Evolutionary conservation across 2,797 vertebrate species (phyloP).

Genomic region (Peromyscus nudipes): DNA sequence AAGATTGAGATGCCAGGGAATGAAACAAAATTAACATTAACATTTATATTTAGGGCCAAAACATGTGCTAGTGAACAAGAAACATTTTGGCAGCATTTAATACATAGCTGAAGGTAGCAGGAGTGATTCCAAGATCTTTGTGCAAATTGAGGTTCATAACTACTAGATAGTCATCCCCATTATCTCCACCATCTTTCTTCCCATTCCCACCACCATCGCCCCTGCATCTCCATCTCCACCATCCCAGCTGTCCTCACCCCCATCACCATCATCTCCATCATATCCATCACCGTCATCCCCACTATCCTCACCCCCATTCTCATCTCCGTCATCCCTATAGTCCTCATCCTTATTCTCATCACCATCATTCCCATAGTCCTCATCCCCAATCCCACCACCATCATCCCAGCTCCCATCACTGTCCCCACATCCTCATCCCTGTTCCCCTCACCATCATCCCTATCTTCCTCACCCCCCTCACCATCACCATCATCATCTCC

Average conservation of each 20-base stretch:
- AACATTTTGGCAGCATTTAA: slow-evolving; percentile 57
- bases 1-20: slow-evolving; percentile 61
- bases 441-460: background rate
- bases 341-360: background rate
- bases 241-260: background rate
- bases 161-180: background rate
- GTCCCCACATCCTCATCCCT: background rate
- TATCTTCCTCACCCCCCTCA: background rate
- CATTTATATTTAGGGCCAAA: slow-evolving; percentile 78
- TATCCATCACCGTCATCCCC: too few species aligned
- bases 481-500: too few species aligned
- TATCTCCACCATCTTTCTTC: background rate
- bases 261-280: background rate
- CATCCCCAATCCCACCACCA: too few species aligned
- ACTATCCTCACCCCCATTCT: background rate
- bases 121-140: slow-evolving; percentile 53
- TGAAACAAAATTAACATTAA: slow-evolving; percentile 75
- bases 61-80: slow-evolving; percentile 61
- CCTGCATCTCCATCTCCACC: background rate
- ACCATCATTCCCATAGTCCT: background rate
- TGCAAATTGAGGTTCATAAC: background rate
- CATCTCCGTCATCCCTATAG: background rate
- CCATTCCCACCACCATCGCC: background rate
- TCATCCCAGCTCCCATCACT: background rate
- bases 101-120: slow-evolving; percentile 9